A percentile compares a stretch with the other conserved stretches of the same genome.
Conservation (phyloP, 2,113 vertebrate genomes). For the Catharus bicknelli region DNA sequence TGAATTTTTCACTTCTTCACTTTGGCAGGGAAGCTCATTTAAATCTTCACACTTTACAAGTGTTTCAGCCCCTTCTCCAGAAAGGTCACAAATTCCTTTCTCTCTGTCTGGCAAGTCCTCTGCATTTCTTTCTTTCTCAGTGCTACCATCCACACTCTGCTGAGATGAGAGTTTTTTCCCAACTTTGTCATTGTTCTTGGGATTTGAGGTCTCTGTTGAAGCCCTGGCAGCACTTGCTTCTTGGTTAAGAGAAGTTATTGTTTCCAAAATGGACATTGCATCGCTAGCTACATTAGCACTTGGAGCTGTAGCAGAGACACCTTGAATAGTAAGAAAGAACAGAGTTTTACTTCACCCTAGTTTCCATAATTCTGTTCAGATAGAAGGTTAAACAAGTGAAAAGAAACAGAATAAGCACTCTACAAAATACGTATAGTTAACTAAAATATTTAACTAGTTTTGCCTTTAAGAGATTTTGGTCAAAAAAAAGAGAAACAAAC, state of each 20-base stretch:
- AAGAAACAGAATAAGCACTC: not conserved
- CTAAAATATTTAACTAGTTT: not conserved
- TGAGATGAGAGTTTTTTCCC: constrained; percentile 69
- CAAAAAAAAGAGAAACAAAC: not conserved
- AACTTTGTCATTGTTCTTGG: constrained; percentile 69
- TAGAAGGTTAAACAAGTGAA: not conserved
- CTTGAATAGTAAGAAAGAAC: constrained; percentile 59
- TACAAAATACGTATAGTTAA: not conserved
- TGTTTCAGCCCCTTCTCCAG: constrained; percentile 73
- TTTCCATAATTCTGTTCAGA: rapidly evolving
- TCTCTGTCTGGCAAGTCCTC: constrained; percentile 76
- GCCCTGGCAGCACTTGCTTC: constrained; percentile 84
- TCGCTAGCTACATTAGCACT: constrained; percentile 75
- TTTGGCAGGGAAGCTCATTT: constrained; percentile 63
- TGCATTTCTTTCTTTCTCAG: constrained; percentile 69
- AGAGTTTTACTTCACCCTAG: not conserved
- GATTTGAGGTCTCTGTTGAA: constrained; percentile 71
- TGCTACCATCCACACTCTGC: constrained; percentile 59
- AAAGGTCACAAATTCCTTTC: constrained; percentile 60
- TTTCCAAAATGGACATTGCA: constrained; percentile 93
- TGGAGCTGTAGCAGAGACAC: constrained; percentile 65
- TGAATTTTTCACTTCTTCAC: constrained; percentile 72
- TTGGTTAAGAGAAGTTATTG: constrained; percentile 90
- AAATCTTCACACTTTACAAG: constrained; percentile 68
- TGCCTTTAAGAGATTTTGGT: not conserved